Evolutionary conservation across 2,797 vertebrate genomes (phyloP).

Genomic region (Cryptoprocta ferox): DNA sequence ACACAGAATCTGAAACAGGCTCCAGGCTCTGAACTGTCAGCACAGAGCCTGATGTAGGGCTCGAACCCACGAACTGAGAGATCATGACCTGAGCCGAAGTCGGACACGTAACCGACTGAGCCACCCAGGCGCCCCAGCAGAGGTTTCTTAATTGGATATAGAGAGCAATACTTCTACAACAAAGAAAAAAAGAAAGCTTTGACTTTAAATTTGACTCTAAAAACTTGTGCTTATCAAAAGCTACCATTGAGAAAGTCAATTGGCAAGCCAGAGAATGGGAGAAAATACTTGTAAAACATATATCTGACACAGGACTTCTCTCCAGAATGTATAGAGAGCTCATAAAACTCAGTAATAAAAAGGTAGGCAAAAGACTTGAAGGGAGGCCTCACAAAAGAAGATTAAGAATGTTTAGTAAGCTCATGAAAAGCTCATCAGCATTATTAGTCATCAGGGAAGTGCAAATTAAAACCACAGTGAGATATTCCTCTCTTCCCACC

Average conservation of each 20-base stretch:
- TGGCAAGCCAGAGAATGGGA: not conserved
- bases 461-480: not conserved
- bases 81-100: too few relatives aligned
- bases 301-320: not conserved
- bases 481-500: not conserved
- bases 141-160: constrained; percentile 6
- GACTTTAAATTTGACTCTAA: not conserved
- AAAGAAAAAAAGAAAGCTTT: not conserved
- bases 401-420: not conserved
- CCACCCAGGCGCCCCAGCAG: not conserved
- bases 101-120: too few relatives aligned
- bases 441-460: not conserved
- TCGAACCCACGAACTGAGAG: too few relatives aligned
- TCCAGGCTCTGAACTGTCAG: too few relatives aligned
- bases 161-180: not conserved
- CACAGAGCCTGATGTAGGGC: too few relatives aligned
- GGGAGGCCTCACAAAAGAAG: not conserved
- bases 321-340: not conserved
- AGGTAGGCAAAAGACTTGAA: not conserved
- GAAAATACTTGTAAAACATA: constrained; percentile 20
- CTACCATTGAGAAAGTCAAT: not conserved
- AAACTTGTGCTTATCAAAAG: constrained; percentile 39
- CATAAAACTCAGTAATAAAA: constrained; percentile 1
- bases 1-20: too few relatives aligned
- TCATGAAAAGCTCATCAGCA: not conserved